phyloP scores from a whole-genome alignment of 1,140 invertebrate genomes.

The Eurosta solidaginis region DNA sequence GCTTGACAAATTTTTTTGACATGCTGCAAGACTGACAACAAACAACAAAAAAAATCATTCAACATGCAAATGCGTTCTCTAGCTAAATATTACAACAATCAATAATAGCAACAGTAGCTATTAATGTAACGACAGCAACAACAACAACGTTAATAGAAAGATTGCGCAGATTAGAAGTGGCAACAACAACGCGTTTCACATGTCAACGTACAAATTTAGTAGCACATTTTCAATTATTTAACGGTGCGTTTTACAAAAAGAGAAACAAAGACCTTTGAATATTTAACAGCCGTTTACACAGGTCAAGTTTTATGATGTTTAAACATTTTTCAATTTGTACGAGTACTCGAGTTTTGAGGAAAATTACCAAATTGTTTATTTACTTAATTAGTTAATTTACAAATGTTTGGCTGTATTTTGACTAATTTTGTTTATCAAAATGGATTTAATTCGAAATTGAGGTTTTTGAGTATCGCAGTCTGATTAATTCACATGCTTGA shows the following conservation, averaged over 20 bases:
- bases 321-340: too few relatives aligned
- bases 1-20: constrained; percentile 56
- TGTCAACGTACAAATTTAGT: constrained; percentile 1
- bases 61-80: constrained; percentile 3
- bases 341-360: too few relatives aligned
- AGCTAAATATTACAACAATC: background rate
- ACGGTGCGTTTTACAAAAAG: background rate
- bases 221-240: background rate
- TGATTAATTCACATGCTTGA: too few relatives aligned
- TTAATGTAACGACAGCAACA: background rate
- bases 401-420: too few relatives aligned
- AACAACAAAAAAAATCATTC: background rate
- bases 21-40: constrained; percentile 39
- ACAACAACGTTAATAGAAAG: background rate
- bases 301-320: too few relatives aligned
- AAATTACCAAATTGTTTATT: too few relatives aligned
- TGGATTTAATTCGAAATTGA: too few relatives aligned
- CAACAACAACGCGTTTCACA: constrained; percentile 15
- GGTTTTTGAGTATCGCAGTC: too few relatives aligned
- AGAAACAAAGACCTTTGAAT: too few relatives aligned
- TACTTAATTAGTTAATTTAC: too few relatives aligned
- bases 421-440: too few relatives aligned
- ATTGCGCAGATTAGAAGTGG: constrained; percentile 1
- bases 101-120: background rate
- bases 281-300: too few relatives aligned